phyloP scores from a whole-genome alignment of 2,888 invertebrate genomes.

The Polyommatus icarus region DNA sequence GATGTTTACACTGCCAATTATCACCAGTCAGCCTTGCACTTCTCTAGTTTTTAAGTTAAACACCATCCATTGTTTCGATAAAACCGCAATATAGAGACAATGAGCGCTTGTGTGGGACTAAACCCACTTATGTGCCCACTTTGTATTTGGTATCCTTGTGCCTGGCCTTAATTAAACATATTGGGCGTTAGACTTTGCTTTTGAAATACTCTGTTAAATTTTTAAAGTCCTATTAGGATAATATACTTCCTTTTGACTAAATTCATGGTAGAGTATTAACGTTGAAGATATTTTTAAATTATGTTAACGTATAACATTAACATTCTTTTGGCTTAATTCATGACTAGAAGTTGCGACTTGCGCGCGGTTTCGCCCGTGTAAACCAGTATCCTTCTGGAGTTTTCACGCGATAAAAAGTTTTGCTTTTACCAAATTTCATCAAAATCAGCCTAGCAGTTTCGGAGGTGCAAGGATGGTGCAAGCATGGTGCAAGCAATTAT shows the following conservation, averaged over 20 bases:
- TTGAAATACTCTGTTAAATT: background rate
- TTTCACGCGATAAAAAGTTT: too few species aligned
- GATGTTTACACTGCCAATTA: slow-evolving; percentile 8
- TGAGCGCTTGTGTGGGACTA: slow-evolving; percentile 58
- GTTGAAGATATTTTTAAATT: too few species aligned
- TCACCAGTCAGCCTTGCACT: slow-evolving; percentile 55
- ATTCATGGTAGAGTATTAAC: too few species aligned
- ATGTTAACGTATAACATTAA: too few species aligned
- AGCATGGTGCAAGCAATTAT: too few species aligned
- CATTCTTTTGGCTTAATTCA: too few species aligned
- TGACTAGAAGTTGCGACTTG: too few species aligned
- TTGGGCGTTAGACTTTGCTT: background rate
- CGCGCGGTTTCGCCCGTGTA: too few species aligned
- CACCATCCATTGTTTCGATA: slow-evolving; percentile 54
- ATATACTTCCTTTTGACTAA: background rate
- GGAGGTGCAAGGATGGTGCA: too few species aligned
- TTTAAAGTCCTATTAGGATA: background rate
- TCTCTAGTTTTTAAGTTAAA: slow-evolving; percentile 57
- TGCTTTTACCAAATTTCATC: too few species aligned
- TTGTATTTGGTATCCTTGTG: slow-evolving; percentile 32
- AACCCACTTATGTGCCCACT: slow-evolving; percentile 49
- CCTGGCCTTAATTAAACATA: slow-evolving; percentile 20
- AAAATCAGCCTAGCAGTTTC: too few species aligned
- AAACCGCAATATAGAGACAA: slow-evolving; percentile 66
- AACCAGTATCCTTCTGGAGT: too few species aligned